Evolutionary conservation across 2,113 vertebrate genomes (phyloP), one percentile per base, ranked within the genome.

Genomic region (Thunnus thynnus): DNA sequence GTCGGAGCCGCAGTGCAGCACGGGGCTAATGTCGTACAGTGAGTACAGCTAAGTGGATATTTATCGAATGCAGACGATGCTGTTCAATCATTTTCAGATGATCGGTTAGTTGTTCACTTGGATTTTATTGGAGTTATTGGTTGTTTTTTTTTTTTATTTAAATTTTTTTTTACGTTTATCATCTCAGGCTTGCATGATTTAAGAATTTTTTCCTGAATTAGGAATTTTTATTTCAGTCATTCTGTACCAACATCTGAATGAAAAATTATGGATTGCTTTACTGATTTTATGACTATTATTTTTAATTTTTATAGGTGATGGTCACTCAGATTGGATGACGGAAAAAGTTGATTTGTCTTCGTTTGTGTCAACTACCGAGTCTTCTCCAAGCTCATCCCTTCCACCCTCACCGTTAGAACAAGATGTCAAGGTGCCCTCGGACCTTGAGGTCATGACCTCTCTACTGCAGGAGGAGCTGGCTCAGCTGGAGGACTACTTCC

Each of bases 401-500:
- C 95, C 95, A 57, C 95, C 94, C 73, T 95, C 95, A 65, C 95
- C 95, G 30, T 89, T 95, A 89, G 94, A 95, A 88, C 95, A 95
- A 73, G 94, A 96, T 90, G 94, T 95, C 92, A 94, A 95, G 87
- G 94, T 95, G 65, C 95, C 96, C 87, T 96, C 96, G 56, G 96
- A 97, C 94, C 94, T 98, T 93, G 97, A 97, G 95, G 96, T 96
- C 91, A 97, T 98, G 97, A 96, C 97, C 91, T 96, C 91, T 73
- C 91, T 98, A 55, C 94, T 98, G 62, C 97, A 98, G 92, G 97
- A 97, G 91, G 97, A 98, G 94, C 94, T 97, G 94, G 96, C 97
- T 91, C 97, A 98, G 93, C 96, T 97, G 88, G 97, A 98, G 95
- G 97, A 98, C 93, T 98, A 97, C 94, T 98, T 97, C 89, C 95